Evolutionary conservation across 1,140 invertebrate genomes (phyloP).

Genomic region (Zaprionus camerounensis): DNA sequence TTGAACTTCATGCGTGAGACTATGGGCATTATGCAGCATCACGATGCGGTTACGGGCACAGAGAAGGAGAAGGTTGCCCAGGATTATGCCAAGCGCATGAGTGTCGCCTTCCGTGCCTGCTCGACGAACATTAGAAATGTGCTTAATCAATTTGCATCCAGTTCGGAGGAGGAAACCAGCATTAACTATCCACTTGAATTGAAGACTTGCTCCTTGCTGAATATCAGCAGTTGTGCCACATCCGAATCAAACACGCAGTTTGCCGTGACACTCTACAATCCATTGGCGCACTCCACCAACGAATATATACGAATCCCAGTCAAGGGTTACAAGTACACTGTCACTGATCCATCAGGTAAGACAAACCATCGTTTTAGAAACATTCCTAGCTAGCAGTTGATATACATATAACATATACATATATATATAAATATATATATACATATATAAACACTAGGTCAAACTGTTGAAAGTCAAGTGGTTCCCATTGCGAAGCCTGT

Average conservation of each 20-base stretch:
- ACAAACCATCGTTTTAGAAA: no score
- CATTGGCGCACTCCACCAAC: slow-evolving; percentile 88
- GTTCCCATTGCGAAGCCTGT: slow-evolving; percentile 87
- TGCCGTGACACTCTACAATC: slow-evolving; percentile 92
- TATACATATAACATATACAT: no score
- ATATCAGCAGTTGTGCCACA: slow-evolving; percentile 87
- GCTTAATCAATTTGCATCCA: slow-evolving; percentile 65
- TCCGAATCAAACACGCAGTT: slow-evolving; percentile 88
- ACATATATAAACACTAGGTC: background rate
- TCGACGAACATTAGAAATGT: slow-evolving; percentile 56
- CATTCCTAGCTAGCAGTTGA: no score
- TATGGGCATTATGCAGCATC: slow-evolving; percentile 95
- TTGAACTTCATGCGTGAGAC: slow-evolving; percentile 85
- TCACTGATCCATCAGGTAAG: slow-evolving; percentile 86
- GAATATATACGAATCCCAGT: slow-evolving; percentile 90
- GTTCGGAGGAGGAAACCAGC: background rate
- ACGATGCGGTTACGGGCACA: slow-evolving; percentile 95
- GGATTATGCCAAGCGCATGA: slow-evolving; percentile 92
- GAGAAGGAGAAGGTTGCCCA: slow-evolving; percentile 95
- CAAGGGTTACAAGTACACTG: slow-evolving; percentile 86
- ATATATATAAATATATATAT: no score
- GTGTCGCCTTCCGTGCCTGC: slow-evolving; percentile 66
- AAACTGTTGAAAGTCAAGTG: slow-evolving; percentile 84
- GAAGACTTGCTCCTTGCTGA: slow-evolving; percentile 88
- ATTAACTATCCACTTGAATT: slow-evolving; percentile 60